Conservation (phyloP, 2,888 invertebrate genomes). For the Heliconius erato region DNA sequence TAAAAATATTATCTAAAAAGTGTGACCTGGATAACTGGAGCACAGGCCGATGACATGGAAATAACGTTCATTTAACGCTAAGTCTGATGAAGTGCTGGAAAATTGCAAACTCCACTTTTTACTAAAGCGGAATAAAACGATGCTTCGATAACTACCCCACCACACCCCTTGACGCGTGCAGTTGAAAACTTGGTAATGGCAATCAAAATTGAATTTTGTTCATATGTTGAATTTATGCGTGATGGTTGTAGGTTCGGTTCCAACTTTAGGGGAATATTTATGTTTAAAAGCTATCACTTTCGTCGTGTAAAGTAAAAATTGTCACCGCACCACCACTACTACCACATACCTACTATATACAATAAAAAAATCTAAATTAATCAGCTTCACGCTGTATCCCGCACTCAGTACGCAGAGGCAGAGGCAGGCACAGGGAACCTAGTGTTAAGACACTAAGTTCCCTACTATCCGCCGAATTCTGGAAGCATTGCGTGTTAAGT, state of each 20-base stretch:
- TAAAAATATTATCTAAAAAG: not conserved
- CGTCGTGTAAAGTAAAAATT: not conserved
- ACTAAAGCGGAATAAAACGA: constrained; percentile 48
- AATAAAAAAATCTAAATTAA: too few relatives aligned
- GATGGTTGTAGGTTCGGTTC: not conserved
- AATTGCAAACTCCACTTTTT: constrained; percentile 52
- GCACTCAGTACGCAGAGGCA: too few relatives aligned
- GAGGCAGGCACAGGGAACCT: too few relatives aligned
- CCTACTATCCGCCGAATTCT: too few relatives aligned
- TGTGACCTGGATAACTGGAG: constrained; percentile 25
- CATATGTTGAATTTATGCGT: not conserved
- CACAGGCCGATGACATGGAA: constrained; percentile 52
- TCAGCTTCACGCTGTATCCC: too few relatives aligned
- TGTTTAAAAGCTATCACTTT: not conserved
- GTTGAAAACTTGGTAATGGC: constrained; percentile 16
- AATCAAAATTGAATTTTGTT: constrained; percentile 16
- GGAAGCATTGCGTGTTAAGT: too few relatives aligned
- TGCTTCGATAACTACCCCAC: constrained; percentile 28
- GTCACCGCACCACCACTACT: too few relatives aligned
- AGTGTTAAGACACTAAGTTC: too few relatives aligned
- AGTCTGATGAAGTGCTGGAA: constrained; percentile 57
- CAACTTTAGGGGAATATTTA: not conserved
- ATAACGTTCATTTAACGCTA: constrained; percentile 61
- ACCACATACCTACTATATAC: too few relatives aligned
- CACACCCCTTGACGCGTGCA: constrained; percentile 31